These are phyloP conservation scores for Electrophaes corylata DNA, from an alignment of 2,888 invertebrate genomes.

Conservation along the genomic window DNA sequence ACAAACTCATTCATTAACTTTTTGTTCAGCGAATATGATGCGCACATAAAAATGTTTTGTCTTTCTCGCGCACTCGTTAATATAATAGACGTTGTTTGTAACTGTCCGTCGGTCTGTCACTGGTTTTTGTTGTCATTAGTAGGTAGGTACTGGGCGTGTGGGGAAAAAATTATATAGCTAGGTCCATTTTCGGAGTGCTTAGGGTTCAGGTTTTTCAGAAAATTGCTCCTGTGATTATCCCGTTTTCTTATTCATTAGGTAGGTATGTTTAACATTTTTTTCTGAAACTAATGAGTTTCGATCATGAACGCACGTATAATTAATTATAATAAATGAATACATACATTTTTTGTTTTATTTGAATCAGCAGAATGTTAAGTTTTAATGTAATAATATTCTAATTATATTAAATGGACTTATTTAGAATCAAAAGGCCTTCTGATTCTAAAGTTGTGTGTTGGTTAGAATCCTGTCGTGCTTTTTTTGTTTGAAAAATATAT, in stretches of 20 bases:
- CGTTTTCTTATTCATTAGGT: neutral
- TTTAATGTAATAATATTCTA: no score
- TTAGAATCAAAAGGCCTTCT: no score
- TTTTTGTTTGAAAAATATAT: no score
- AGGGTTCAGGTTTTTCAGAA: neutral
- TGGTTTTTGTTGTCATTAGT: slow-evolving; percentile 57
- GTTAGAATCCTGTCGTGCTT: no score
- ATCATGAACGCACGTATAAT: no score
- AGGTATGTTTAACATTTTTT: no score
- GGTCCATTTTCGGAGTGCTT: slow-evolving; percentile 3
- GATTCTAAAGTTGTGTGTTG: no score
- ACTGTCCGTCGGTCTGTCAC: slow-evolving; percentile 46
- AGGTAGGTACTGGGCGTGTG: slow-evolving; percentile 17
- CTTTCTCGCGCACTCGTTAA: slow-evolving; percentile 31
- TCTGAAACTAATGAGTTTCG: no score
- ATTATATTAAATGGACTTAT: no score
- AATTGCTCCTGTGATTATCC: neutral
- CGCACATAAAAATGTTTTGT: slow-evolving; percentile 26
- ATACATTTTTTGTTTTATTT: no score
- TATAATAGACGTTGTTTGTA: slow-evolving; percentile 48
- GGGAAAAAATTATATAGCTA: slow-evolving; percentile 22
- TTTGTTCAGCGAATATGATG: slow-evolving; percentile 17
- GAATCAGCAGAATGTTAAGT: no score
- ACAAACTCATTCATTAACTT: slow-evolving; percentile 19
- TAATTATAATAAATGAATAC: no score